Base-by-base conservation (phyloP, 1,140 invertebrate species). In the Matsumurasca onukii region DNA sequence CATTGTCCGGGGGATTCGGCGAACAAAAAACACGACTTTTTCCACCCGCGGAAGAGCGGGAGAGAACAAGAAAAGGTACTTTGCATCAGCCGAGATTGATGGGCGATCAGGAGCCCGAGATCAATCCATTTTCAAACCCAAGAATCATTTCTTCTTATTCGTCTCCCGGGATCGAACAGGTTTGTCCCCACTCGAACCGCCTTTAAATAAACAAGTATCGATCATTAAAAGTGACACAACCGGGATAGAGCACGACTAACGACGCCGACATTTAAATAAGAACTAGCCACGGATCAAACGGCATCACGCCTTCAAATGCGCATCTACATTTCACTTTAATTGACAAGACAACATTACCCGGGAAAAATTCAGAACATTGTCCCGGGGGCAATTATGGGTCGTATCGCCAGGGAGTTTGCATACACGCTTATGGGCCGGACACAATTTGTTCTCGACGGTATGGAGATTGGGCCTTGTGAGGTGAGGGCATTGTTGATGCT, bases 181-280 rank as follows among this genome's bases (percentile, higher is more conserved):
- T 59, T 59, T 24, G 13, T 45, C 39, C 39, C 31, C 34, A 22
- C 31, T 2, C 29, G 12, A n/a, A 31, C n/a, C 31, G 62, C 9
- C 34, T 63, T 63, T 31, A 52, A 29, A 52, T 66, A 65, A 65
- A 65, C 63, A 52, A 66, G 27, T 22, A 31, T 51, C 20, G 64
- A 66, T 49, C 64, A 66, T 66, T 66, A 66, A 66, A 66, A 51
- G 25, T 66, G 64, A 66, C 64, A 49, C 20, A 27, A 52, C 45
- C n/a, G 17, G 31, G 31, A 65, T 65, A 65, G 62, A 22, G 62
- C 62, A 65, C 62, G 34, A n/a, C n/a, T 65, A 65, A 65, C 62
- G 62, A 65, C 27, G 3, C 9, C 39, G 63, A 20, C 29, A 52
- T 66, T 66, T 52, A 51, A 66, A 51, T 66, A 52, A 66, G 20